These are phyloP conservation scores for Hemiscyllium ocellatum DNA, from an alignment of 2,113 vertebrate species.

Conservation along the genomic window DNA sequence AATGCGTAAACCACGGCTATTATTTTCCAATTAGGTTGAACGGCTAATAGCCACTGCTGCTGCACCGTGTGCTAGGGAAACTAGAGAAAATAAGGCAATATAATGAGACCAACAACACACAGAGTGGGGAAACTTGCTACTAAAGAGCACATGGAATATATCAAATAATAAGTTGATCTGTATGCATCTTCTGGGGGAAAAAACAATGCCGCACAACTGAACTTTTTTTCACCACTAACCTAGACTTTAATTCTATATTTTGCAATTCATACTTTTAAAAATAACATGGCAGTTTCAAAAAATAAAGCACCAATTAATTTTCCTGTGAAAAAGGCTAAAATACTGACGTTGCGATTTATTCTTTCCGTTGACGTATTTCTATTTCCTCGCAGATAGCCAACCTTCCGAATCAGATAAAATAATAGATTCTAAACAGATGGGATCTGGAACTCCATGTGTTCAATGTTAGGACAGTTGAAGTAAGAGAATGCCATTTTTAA, in stretches of 20 bases:
- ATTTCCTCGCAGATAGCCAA: conserved; percentile 11
- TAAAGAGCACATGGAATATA: background rate
- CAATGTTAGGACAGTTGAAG: background rate
- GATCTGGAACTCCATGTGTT: background rate
- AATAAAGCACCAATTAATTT: background rate
- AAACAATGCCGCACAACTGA: background rate
- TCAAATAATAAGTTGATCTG: background rate
- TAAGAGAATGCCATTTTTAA: background rate
- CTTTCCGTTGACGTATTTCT: background rate
- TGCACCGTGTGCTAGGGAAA: background rate
- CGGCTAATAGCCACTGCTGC: conserved; percentile 9
- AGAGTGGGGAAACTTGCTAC: background rate
- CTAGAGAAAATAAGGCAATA: conserved; percentile 21
- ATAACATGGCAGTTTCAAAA: background rate
- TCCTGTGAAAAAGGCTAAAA: background rate
- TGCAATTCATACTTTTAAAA: background rate
- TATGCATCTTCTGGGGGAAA: background rate
- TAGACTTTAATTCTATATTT: background rate
- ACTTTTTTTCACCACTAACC: background rate
- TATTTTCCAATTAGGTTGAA: conserved; percentile 24
- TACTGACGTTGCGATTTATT: background rate
- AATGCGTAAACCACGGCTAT: background rate
- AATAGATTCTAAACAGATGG: background rate
- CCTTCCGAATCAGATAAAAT: background rate
- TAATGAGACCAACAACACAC: background rate